Conservation (phyloP, 2,797 vertebrate species). For the Gymnothorax reevesii region DNA sequence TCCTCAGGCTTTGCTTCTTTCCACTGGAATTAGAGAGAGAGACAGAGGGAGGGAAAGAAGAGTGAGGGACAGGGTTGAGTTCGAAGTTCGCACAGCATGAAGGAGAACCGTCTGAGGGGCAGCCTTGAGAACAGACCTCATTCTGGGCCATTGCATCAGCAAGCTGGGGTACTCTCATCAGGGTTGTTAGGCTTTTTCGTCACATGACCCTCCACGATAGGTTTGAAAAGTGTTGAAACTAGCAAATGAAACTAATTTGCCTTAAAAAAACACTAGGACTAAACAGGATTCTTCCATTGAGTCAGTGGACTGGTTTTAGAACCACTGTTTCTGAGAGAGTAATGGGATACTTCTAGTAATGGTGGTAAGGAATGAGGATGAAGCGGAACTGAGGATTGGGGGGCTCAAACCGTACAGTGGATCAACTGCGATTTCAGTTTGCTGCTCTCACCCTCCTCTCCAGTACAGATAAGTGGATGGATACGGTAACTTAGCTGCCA, state of each 20-base stretch:
- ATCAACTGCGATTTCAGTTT: not conserved
- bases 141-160: not conserved
- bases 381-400: not conserved
- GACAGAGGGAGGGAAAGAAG: not conserved
- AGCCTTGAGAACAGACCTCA: not conserved
- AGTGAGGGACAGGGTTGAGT: not conserved
- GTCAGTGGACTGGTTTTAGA: no score
- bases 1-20: conserved; percentile 98
- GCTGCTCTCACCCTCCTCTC: not conserved
- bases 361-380: not conserved
- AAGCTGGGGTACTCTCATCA: not conserved
- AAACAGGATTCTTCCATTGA: no score
- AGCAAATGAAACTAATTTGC: no score
- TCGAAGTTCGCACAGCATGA: not conserved
- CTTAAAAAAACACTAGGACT: no score
- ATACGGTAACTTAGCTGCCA: not conserved
- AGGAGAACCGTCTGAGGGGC: not conserved
- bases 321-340: not conserved
- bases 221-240: no score
- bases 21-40: conserved; percentile 77
- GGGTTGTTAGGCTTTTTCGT: no score
- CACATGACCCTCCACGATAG: no score
- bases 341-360: not conserved
- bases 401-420: not conserved
- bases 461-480: conserved; percentile 24